A percentile compares a stretch with the other conserved stretches of the same genome.
phyloP scores from a whole-genome alignment of 2,113 vertebrate genomes.

The Myocastor coypus region DNA sequence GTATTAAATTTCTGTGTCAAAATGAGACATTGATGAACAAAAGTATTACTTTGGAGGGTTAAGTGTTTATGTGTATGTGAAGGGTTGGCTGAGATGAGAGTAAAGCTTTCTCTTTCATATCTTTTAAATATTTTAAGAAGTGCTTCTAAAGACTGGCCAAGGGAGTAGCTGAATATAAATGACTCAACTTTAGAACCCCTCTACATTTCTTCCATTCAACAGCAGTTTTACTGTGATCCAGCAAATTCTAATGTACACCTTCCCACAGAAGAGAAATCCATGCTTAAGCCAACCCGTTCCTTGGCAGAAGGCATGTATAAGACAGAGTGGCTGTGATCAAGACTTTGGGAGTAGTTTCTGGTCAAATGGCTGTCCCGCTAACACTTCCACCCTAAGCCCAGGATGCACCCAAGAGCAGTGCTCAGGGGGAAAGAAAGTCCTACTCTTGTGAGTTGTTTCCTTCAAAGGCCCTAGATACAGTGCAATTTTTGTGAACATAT shows the following conservation, averaged over 20 bases:
- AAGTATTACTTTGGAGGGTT: conserved; percentile 9
- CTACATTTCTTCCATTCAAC: conserved; percentile 46
- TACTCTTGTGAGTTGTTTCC: not conserved
- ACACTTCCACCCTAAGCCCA: not conserved
- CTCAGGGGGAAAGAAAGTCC: conserved; percentile 3
- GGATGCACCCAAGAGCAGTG: not conserved
- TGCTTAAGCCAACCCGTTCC: not conserved
- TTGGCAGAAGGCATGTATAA: not conserved
- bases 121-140: not conserved
- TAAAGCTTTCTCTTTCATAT: not conserved
- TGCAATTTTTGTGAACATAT: not conserved
- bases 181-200: conserved; percentile 18
- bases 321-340: not conserved
- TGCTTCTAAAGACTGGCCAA: conserved; percentile 33
- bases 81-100: not conserved
- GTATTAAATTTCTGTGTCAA: not conserved
- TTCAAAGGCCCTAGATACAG: not conserved
- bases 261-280: not conserved
- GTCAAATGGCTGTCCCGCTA: not conserved
- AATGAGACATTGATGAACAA: not conserved
- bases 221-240: conserved; percentile 31
- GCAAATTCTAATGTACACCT: not conserved
- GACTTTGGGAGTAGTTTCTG: not conserved
- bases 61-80: not conserved
- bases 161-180: not conserved